These are phyloP conservation scores for Sebastes cheni DNA, from an alignment of 2,797 vertebrate genomes.

Conservation along the genomic window DNA sequence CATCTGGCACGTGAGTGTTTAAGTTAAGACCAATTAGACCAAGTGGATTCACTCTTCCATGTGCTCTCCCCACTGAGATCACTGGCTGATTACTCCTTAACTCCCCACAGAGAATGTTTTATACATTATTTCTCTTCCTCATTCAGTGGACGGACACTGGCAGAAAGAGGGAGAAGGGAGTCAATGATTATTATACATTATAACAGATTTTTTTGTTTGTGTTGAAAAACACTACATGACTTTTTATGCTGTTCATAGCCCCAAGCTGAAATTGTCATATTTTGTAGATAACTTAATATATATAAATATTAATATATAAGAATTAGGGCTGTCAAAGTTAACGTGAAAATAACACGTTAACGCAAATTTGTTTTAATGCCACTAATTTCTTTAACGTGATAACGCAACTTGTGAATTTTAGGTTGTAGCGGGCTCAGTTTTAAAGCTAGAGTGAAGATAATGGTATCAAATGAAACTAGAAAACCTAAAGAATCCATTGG, in stretches of 20 bases:
- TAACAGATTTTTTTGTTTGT: constrained; percentile 36
- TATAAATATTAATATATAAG: background rate
- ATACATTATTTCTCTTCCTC: constrained; percentile 24
- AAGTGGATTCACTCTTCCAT: constrained; percentile 56
- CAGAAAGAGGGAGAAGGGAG: background rate
- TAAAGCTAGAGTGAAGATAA: too few species aligned
- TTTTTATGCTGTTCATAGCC: background rate
- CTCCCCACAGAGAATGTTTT: constrained; percentile 37
- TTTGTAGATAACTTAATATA: background rate
- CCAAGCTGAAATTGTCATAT: background rate
- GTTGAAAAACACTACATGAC: background rate
- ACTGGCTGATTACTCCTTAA: constrained; percentile 43
- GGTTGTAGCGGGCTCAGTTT: too few species aligned
- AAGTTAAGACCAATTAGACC: constrained; percentile 67
- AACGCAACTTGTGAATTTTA: too few species aligned
- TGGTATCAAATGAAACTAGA: too few species aligned
- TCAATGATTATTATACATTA: background rate
- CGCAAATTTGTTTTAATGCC: too few species aligned
- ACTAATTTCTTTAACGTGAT: too few species aligned
- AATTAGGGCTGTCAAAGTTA: background rate
- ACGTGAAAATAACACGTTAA: too few species aligned
- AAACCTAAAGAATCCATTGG: too few species aligned
- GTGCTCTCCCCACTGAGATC: constrained; percentile 52
- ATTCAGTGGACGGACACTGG: background rate
- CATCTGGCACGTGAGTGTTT: constrained; percentile 14